Percentiles rank a stretch among this genome's conserved stretches.
Conservation (phyloP, 2,888 invertebrate species). For the Drosophila testacea region DNA sequence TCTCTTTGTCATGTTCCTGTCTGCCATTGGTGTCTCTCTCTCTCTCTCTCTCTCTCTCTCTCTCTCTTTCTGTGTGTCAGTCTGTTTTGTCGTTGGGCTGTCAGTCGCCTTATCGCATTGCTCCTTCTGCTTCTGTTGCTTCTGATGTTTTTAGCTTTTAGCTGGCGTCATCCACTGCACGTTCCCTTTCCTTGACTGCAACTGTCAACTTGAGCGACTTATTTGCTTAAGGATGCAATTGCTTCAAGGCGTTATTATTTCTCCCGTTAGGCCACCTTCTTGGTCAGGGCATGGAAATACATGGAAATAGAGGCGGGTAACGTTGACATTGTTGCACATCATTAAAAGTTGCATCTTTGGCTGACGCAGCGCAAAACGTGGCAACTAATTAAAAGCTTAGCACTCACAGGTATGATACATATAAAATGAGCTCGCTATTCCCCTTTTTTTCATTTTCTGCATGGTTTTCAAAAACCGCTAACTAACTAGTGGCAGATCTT, state of each 20-base stretch:
- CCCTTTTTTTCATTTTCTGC: background rate
- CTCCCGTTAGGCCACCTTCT: slow-evolving; percentile 22
- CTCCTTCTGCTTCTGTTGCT: slow-evolving; percentile 21
- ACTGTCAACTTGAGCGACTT: slow-evolving; percentile 62
- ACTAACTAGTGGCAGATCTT: slow-evolving; percentile 6
- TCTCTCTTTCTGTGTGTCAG: slow-evolving; percentile 4
- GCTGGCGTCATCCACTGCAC: slow-evolving; percentile 26
- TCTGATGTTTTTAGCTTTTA: slow-evolving; percentile 10
- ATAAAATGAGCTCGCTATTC: background rate
- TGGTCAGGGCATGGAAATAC: slow-evolving; percentile 49
- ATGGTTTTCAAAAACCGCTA: background rate
- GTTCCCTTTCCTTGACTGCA: slow-evolving; percentile 24
- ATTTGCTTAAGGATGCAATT: slow-evolving; percentile 65
- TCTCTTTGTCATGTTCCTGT: slow-evolving; percentile 28
- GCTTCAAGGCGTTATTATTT: slow-evolving; percentile 30
- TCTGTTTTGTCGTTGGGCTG: slow-evolving; percentile 17
- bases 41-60: background rate
- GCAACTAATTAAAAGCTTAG: slow-evolving; percentile 63
- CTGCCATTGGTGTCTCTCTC: slow-evolving; percentile 2
- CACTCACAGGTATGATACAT: slow-evolving; percentile 24
- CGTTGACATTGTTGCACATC: slow-evolving; percentile 55
- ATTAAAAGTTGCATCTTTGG: slow-evolving; percentile 49
- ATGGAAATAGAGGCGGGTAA: background rate
- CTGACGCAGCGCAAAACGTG: slow-evolving; percentile 31
- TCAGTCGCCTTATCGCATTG: slow-evolving; percentile 38